Base-by-base conservation (phyloP, 2,888 invertebrate species). In the Clivina fossor region DNA sequence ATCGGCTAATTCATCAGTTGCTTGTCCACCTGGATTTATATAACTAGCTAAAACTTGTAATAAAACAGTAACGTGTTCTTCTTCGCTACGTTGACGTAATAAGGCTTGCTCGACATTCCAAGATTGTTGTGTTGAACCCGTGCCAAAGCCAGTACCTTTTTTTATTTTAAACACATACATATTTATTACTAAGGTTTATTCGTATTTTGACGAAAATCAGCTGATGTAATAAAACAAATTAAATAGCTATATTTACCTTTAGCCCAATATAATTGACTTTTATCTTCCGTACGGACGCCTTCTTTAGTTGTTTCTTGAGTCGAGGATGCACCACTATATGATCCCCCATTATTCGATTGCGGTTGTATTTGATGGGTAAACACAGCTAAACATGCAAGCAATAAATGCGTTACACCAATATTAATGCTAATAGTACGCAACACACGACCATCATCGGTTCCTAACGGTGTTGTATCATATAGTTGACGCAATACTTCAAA, bases 101-200 rank as follows among this genome's bases (percentile, higher is more conserved):
- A 96, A 74, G n/a, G 94, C 93, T 69, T 93, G 93, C 69, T 96
- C 95, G 28, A 96, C 92, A 74, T 96, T 94, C 96, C 96, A 97
- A 38, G 92, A 92, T 71, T 94, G 94, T 61, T 91, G 89, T 8
- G 93, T 96, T 16, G 93, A 93, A 18, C 96, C 96, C 0, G 94
- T 95, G 43, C 96, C 96, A 74, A 95, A 96, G 1, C 96, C 96
- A 2, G 96, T 96, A 35, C 73, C 73, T 71, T 43, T 43, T n/a
- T n/a, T n/a, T n/a, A n/a, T n/a, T n/a, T n/a, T n/a, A n/a, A n/a
- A 15, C 13, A 2, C 8, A 11, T 37, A 37, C 9, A 26, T 26
- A 26, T 33, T 9, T 7, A 7, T 8, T 33, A 11, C 11, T 9
- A 9, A 11, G 33, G 33, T 7, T 7, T 33, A 4, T 9, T 9